phyloP scores from a whole-genome alignment of 2,797 vertebrate genomes.

The Cyprinella venusta region DNA sequence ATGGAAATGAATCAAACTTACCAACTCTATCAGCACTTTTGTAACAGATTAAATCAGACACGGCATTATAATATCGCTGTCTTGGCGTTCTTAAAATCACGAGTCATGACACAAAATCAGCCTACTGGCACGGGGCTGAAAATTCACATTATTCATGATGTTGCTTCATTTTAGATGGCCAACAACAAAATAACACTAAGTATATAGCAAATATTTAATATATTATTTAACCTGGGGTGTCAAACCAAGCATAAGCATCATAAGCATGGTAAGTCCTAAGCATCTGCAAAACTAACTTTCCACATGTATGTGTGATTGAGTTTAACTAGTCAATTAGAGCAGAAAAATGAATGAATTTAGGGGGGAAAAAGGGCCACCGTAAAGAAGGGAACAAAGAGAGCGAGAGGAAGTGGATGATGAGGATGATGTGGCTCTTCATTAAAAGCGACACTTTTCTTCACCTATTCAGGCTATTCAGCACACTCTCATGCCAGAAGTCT shows the following conservation, averaged over 20 bases:
- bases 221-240: not conserved
- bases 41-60: constrained; percentile 17
- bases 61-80: constrained; percentile 19
- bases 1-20: constrained; percentile 17
- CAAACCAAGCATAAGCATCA: constrained; percentile 11
- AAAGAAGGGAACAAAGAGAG: constrained; percentile 1
- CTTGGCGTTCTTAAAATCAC: constrained; percentile 8
- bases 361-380: not conserved
- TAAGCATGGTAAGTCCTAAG: not conserved
- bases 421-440: constrained; percentile 49
- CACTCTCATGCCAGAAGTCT: constrained; percentile 33
- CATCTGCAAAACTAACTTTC: not conserved
- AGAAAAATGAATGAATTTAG: not conserved
- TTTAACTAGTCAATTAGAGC: not conserved
- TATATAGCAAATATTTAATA: not conserved
- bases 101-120: constrained; percentile 26
- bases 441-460: constrained; percentile 39
- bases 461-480: constrained; percentile 45
- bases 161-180: not conserved
- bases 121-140: constrained; percentile 4
- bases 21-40: constrained; percentile 25
- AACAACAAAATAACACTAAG: not conserved
- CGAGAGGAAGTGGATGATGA: constrained; percentile 22
- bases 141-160: constrained; percentile 10
- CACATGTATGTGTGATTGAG: not conserved